Conservation (phyloP, 1,140 invertebrate genomes). For the Drosophila littoralis region DNA sequence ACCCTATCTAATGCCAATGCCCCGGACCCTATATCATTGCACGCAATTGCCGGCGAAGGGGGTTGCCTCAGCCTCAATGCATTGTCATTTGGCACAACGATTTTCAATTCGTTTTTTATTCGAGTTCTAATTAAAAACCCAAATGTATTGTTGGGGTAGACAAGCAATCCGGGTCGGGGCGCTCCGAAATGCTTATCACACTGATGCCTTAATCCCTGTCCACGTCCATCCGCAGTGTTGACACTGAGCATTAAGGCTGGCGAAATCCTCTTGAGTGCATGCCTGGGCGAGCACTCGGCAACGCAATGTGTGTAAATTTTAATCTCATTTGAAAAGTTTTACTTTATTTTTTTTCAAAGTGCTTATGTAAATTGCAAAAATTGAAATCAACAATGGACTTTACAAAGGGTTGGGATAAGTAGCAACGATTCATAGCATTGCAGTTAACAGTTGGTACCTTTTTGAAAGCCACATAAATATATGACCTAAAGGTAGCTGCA, state of each 20-base stretch:
- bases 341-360: conserved; percentile 30
- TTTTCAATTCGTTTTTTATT: conserved; percentile 59
- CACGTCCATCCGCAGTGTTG: conserved; percentile 54
- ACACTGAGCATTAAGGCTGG: conserved; percentile 67
- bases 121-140: conserved; percentile 78
- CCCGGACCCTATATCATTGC: conserved; percentile 53
- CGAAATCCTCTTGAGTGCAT: conserved; percentile 73
- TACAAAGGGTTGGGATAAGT: conserved; percentile 30
- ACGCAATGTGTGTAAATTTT: conserved; percentile 55
- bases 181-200: conserved; percentile 71
- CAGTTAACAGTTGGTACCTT: not conserved
- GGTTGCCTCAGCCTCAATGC: conserved; percentile 35
- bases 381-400: conserved; percentile 64
- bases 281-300: conserved; percentile 49
- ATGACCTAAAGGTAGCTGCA: too few relatives aligned
- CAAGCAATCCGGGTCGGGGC: conserved; percentile 31
- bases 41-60: conserved; percentile 64
- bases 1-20: conserved; percentile 42
- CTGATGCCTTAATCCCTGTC: conserved; percentile 42
- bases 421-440: not conserved
- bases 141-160: conserved; percentile 70
- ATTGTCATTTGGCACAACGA: conserved; percentile 48
- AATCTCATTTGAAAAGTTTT: conserved; percentile 80
- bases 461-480: not conserved
- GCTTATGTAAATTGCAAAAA: conserved; percentile 63